Evolutionary conservation across 2,888 invertebrate species (phyloP), one percentile per base, ranked within the genome.

Genomic region (Diploptera punctata): DNA sequence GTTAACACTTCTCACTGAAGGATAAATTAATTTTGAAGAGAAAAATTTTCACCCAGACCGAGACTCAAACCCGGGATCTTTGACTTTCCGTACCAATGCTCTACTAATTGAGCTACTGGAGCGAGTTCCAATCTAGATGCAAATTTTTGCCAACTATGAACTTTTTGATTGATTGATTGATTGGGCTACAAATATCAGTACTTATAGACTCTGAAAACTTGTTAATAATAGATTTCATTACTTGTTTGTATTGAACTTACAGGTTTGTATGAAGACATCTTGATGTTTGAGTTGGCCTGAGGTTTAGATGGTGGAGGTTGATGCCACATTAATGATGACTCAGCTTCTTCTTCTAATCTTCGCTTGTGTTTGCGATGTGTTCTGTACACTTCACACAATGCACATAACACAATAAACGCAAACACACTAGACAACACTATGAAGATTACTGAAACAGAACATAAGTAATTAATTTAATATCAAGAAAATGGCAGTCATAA

Each of bases 391-490:
- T 93, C 94, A 78, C 93, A 92, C 67, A 87, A 82, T 76, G 91
- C 88, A 74, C 89, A 88, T 72, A 91, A 81, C 13, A 89, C 88
- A 79, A 90, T 91, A 19, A 91, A 83, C 52, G 93, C 85, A 80
- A 95, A 93, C 74, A 95, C 86, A 47, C 90, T 88, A 44, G 92
- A 91, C 57, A 95, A 86, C 1, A 91, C 90, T 76, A 95, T 90
- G 79, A 95, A 94, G 73, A 95, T 88, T 77, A 94, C 91, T 84
- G 92, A 44, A 44, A 44, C 10, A 9, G n/a, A 2, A 13, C 44
- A 44, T 9, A 9, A 4, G 2, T 44, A 44, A 44, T 3, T n/a
- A 44, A 2, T n/a, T 9, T 44, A n/a, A n/a, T 44, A 44, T n/a
- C 44, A 44, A 44, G 44, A 7, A 44, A 44, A 4, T 1, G 44